Percentiles rank a stretch among this genome's conserved stretches.
Evolutionary conservation across 53 echinoderm and acorn worm species (phyloP).

Genomic region (Holothuria leucospilota): DNA sequence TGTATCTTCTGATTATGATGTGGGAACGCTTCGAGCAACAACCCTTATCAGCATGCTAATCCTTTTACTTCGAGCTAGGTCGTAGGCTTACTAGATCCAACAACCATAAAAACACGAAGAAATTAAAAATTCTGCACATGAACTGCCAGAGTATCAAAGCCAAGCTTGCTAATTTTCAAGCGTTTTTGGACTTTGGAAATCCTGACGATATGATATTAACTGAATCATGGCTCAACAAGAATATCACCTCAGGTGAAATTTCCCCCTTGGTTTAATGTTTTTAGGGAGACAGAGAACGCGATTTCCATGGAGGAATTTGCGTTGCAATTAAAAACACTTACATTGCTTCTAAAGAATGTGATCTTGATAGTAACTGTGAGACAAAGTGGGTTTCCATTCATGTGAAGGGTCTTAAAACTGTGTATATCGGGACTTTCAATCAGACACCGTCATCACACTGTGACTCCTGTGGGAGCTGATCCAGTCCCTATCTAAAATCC

Average conservation of each 20-base stretch:
- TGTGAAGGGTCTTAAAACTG: background rate
- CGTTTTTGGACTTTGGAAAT: background rate
- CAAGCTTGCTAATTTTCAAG: slow-evolving; percentile 14
- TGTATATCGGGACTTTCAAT: background rate
- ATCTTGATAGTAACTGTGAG: background rate
- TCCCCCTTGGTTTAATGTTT: slow-evolving; percentile 17
- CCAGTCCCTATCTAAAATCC: background rate
- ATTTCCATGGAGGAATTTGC: slow-evolving; percentile 15
- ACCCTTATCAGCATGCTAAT: no score
- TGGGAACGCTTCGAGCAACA: no score
- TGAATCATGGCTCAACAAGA: slow-evolving; percentile 7
- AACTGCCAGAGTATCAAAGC: background rate
- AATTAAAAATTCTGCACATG: slow-evolving; percentile 1
- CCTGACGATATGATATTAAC: background rate
- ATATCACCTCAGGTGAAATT: background rate
- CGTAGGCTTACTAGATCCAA: background rate
- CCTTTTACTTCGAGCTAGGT: no score
- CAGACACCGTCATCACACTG: background rate
- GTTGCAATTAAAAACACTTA: background rate
- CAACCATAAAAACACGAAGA: background rate
- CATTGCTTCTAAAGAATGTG: slow-evolving; percentile 2
- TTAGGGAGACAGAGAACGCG: background rate
- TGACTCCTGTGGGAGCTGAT: background rate
- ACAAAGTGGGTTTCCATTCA: slow-evolving; percentile 3
- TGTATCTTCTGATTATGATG: no score